These are phyloP conservation scores for Thunnus maccoyii DNA, from an alignment of 2,113 vertebrate species.

Conservation along the genomic window DNA sequence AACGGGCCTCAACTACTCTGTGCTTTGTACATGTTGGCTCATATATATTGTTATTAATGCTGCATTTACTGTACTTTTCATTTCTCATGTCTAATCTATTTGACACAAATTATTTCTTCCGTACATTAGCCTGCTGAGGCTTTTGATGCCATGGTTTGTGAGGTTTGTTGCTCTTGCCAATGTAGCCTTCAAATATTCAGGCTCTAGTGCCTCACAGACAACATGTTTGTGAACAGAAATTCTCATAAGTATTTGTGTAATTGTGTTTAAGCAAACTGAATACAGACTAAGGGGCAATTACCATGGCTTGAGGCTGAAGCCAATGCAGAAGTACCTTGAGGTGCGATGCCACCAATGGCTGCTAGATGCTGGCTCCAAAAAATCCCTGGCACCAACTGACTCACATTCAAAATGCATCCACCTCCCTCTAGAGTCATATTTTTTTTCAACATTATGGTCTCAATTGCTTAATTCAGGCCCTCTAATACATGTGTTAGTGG, in stretches of 20 bases:
- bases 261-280: not conserved
- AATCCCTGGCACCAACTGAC: too few relatives aligned
- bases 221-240: not conserved
- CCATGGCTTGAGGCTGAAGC: too few relatives aligned
- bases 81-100: not conserved
- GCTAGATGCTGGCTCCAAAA: too few relatives aligned
- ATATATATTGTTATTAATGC: slow-evolving; percentile 10
- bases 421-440: too few relatives aligned
- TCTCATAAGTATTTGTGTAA: not conserved
- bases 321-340: too few relatives aligned
- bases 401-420: too few relatives aligned
- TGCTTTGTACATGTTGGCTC: not conserved
- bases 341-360: too few relatives aligned
- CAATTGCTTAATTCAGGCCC: too few relatives aligned
- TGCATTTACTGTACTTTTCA: slow-evolving; percentile 2
- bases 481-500: too few relatives aligned
- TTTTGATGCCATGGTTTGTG: not conserved
- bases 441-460: too few relatives aligned
- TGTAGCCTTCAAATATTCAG: not conserved
- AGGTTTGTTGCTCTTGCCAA: not conserved
- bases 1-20: not conserved
- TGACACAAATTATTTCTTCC: not conserved
- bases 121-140: too few relatives aligned
- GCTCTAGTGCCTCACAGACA: not conserved
- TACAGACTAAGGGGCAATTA: too few relatives aligned